These are phyloP conservation scores for Auanema freiburgensis DNA, from an alignment of 2,888 invertebrate genomes.

Conservation along the genomic window DNA sequence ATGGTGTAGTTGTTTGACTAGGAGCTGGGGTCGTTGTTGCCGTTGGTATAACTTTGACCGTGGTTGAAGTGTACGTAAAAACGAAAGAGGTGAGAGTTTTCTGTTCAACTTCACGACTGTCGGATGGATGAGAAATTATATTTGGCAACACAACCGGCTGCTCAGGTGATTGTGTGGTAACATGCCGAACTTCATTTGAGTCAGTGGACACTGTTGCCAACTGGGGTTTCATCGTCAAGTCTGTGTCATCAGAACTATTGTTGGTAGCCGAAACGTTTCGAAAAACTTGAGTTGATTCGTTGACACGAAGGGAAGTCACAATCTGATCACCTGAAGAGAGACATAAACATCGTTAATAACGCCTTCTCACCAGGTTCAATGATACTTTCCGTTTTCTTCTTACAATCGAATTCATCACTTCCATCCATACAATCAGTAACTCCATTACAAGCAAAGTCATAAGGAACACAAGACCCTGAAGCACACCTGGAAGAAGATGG, in stretches of 20 bases:
- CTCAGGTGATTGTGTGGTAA: background rate
- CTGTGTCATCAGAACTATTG: too few species aligned
- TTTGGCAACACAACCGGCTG: too few species aligned
- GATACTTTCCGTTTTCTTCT: background rate
- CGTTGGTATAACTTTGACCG: background rate
- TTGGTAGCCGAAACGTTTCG: too few species aligned
- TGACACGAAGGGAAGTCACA: too few species aligned
- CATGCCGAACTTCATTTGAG: too few species aligned
- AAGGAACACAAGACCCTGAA: conserved; percentile 13
- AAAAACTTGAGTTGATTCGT: too few species aligned
- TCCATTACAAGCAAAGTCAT: conserved; percentile 7
- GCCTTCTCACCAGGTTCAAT: background rate
- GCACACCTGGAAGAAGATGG: conserved; percentile 5
- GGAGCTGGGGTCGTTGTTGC: background rate
- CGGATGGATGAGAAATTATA: background rate
- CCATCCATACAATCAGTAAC: conserved; percentile 19
- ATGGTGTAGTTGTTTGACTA: background rate
- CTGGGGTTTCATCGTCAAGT: too few species aligned
- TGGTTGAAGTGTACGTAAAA: background rate
- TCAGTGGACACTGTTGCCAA: too few species aligned
- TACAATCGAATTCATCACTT: conserved; percentile 7
- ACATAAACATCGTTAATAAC: background rate
- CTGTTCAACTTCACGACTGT: background rate
- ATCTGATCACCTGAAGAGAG: too few species aligned
- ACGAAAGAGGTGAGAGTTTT: background rate